Evolutionary conservation across 2,888 invertebrate species (phyloP), one percentile per base, ranked within the genome.

Genomic region (Hedya salicella): DNA sequence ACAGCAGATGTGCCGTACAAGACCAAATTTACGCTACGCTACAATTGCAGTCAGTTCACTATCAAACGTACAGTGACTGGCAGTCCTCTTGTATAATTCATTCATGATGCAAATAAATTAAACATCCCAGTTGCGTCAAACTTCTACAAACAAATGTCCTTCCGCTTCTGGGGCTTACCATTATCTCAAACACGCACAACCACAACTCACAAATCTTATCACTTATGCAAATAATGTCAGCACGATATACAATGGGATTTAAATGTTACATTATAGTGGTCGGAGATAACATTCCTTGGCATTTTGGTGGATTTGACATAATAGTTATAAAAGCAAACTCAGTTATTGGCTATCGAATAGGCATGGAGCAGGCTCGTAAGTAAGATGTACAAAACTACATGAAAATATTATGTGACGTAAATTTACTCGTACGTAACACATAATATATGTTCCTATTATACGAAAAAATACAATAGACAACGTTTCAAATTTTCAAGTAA

Each of bases 171-270:
- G 36, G 21, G 21, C 44, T 53, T n/a, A 54, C 36, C 8, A n/a
- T 5, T 50, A 42, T 53, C 19, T 48, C 68, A 11, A 56, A 54
- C 36, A 44, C n/a, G 8, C 32, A 32, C 36, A 36, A 36, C 68
- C n/a, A 42, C 19, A 13, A 9, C 17, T 46, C n/a, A n/a, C 19
- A 40, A n/a, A 46, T 39, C 21, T 63, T 56, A 56, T 63, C 48
- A 25, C 30, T 1, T 59, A 67, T 16, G 62, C 48, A 64, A 56
- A 57, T 56, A 56, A 3, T 36, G 44, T 30, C 30, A 48, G 46
- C 36, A 52, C 25, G 36, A 17, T 13, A 14, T 48, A 57, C 16
- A 40, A 39, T 53, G 13, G 36, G 50, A 21, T 14, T 25, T n/a
- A 13, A 9, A 17, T 32, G 39, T 50, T n/a, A 61, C 21, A 36